A percentile compares a stretch with the other conserved stretches of the same genome.
phyloP scores from a whole-genome alignment of 2,888 invertebrate species.

The Papilio gigon region DNA sequence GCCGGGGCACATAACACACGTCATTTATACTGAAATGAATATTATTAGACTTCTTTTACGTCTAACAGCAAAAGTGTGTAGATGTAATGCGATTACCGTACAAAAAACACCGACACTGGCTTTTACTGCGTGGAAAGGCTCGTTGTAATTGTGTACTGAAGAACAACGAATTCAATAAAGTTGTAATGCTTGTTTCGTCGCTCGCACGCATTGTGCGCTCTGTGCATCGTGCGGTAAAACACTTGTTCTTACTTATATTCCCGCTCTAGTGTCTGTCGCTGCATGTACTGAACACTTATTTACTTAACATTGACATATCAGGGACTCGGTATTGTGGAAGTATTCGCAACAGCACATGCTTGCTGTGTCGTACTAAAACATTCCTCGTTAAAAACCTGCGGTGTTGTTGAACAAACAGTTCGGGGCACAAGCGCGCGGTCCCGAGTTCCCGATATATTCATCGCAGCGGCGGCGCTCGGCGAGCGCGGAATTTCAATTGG shows the following conservation, averaged over 20 bases:
- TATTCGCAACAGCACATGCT: background rate
- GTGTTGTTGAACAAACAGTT: background rate
- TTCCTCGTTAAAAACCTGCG: background rate
- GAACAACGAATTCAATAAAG: conserved; percentile 26
- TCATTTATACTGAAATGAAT: background rate
- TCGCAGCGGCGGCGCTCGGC: background rate
- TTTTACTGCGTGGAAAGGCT: background rate
- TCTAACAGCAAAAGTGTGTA: too few species aligned
- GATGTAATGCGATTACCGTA: background rate
- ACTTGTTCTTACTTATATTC: background rate
- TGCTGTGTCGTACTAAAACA: background rate
- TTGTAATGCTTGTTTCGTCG: conserved; percentile 21
- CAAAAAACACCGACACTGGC: background rate
- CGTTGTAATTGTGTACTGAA: conserved; percentile 18
- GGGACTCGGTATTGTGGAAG: background rate
- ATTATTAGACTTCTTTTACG: background rate
- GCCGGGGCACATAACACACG: too few species aligned
- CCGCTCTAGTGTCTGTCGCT: background rate
- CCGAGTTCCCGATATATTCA: conserved; percentile 6
- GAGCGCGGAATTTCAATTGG: conserved; percentile 6
- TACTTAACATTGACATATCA: background rate
- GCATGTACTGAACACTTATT: background rate
- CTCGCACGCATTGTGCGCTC: background rate
- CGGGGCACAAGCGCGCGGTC: background rate
- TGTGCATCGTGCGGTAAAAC: background rate